Percentiles rank a stretch among this genome's conserved stretches.
phyloP scores from a whole-genome alignment of 2,888 invertebrate genomes.

The Coenonympha arcania region DNA sequence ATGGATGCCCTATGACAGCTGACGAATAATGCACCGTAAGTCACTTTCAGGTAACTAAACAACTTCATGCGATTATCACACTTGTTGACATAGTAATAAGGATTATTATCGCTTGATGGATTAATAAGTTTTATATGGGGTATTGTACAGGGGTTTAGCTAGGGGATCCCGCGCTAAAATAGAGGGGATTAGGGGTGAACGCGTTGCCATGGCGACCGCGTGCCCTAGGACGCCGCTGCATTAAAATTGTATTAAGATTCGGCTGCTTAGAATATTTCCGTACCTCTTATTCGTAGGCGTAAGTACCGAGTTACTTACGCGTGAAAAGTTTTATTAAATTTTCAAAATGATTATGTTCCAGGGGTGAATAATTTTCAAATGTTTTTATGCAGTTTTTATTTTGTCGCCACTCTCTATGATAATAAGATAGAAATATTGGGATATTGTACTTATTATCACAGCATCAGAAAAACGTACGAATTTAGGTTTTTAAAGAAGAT shows the following conservation, averaged over 20 bases:
- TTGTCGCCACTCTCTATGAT: neutral
- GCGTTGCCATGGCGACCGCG: conserved; percentile 52
- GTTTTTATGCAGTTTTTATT: neutral
- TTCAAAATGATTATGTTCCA: neutral
- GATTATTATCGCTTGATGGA: conserved; percentile 29
- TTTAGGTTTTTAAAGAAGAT: too few relatives aligned
- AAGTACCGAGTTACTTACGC: too few relatives aligned
- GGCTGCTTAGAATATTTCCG: conserved; percentile 1
- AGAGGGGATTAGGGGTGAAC: conserved; percentile 62
- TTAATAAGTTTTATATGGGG: conserved; percentile 14
- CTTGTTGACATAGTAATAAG: neutral
- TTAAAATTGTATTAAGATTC: conserved; percentile 38
- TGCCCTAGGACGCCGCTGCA: conserved; percentile 46
- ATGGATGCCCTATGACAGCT: conserved; percentile 33
- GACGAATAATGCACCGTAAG: conserved; percentile 20
- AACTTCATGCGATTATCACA: conserved; percentile 33
- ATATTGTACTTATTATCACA: too few relatives aligned
- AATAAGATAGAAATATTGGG: neutral
- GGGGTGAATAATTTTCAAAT: conserved; percentile 10
- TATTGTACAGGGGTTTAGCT: conserved; percentile 36
- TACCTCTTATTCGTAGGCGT: too few relatives aligned
- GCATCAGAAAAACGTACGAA: too few relatives aligned
- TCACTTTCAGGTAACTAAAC: conserved; percentile 12
- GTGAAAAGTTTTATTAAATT: conserved; percentile 6
- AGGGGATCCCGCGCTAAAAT: conserved; percentile 57